Evolutionary conservation across 2,888 invertebrate genomes (phyloP).

Genomic region (Eupsilia transversa): DNA sequence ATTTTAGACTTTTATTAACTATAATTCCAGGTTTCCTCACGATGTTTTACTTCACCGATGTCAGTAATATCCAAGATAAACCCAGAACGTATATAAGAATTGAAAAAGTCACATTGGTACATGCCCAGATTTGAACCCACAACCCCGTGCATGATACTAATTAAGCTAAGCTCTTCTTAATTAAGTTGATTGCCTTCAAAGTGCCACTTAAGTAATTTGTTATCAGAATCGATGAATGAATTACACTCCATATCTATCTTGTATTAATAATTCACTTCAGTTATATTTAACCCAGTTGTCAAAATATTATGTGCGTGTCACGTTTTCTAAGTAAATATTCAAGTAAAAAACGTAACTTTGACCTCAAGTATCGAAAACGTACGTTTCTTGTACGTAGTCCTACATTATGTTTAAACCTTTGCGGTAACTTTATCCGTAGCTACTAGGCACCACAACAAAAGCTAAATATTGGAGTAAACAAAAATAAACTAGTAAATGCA

Average conservation of each 20-base stretch:
- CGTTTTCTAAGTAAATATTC: slow-evolving; percentile 1
- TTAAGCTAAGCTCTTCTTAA: neutral
- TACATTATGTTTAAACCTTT: neutral
- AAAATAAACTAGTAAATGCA: neutral
- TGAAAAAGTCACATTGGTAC: neutral
- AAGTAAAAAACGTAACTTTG: neutral
- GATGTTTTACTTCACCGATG: too few species aligned
- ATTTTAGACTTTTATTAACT: neutral
- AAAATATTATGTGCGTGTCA: slow-evolving; percentile 1
- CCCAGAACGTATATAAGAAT: neutral
- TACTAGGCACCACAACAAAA: neutral
- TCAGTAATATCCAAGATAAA: neutral
- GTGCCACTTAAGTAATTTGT: neutral
- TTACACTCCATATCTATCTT: neutral
- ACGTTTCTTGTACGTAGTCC: neutral
- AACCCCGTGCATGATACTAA: neutral
- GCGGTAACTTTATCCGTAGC: neutral
- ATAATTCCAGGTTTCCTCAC: neutral
- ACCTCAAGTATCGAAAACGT: neutral
- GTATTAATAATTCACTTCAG: neutral
- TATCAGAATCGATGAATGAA: neutral
- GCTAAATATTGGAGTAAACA: neutral
- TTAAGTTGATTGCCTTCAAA: neutral
- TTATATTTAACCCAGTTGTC: neutral
- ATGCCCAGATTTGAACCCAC: neutral